Percentiles rank a stretch among this genome's conserved stretches.
phyloP scores from a whole-genome alignment of 2,797 vertebrate species.

The Leptodactylus fallax region DNA sequence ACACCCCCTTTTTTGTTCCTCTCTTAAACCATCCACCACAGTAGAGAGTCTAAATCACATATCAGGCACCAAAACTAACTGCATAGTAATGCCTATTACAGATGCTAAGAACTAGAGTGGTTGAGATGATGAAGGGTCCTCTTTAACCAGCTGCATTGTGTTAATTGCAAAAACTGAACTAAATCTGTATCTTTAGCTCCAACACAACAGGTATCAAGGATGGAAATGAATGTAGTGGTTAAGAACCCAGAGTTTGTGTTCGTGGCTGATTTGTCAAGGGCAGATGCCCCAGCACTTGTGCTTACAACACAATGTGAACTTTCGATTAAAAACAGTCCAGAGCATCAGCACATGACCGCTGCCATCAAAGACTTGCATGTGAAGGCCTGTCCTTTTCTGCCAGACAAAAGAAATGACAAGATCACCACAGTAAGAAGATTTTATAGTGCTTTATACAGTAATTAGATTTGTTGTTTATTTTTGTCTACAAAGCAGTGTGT shows the following conservation, averaged over 20 bases:
- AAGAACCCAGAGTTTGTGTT: conserved; percentile 96
- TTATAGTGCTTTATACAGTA: not conserved
- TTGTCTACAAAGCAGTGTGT: too few species aligned
- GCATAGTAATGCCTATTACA: too few species aligned
- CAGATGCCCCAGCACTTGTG: conserved; percentile 90
- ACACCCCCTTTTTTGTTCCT: too few species aligned
- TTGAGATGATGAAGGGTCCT: too few species aligned
- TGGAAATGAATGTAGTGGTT: conserved; percentile 86
- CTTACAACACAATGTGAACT: conserved; percentile 92
- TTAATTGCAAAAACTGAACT: not conserved
- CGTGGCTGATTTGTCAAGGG: conserved; percentile 94
- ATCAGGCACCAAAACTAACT: too few species aligned
- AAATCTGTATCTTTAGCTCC: conserved; percentile 70
- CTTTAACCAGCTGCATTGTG: not conserved
- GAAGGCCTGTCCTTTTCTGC: conserved; percentile 91
- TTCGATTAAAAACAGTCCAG: conserved; percentile 79
- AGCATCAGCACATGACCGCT: conserved; percentile 83
- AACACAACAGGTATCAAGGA: conserved; percentile 77
- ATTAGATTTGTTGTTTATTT: too few species aligned
- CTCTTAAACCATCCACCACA: too few species aligned
- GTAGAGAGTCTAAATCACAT: too few species aligned
- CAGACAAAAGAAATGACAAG: conserved; percentile 82
- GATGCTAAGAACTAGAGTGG: too few species aligned
- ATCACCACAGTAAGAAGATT: conserved; percentile 84
- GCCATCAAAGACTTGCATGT: conserved; percentile 89